Conservation (phyloP, 2,113 vertebrate genomes). For the Istiophorus platypterus region DNA sequence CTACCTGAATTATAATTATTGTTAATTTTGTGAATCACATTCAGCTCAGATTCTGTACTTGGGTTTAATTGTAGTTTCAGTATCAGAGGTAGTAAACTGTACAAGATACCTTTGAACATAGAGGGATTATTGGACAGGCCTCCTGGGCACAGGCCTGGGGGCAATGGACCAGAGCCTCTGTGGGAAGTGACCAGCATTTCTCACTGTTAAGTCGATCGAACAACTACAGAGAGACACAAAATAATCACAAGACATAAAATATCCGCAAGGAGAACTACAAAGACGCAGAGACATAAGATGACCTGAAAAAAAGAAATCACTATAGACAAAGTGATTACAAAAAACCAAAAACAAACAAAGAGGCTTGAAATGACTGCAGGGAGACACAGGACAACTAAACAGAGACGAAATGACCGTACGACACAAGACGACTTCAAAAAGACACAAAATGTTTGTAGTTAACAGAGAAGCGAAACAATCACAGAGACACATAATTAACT, state of each 20-base stretch:
- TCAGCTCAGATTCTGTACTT: neutral
- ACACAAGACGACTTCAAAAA: neutral
- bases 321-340: no score
- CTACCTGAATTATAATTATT: neutral
- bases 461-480: neutral
- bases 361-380: no score
- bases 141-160: neutral
- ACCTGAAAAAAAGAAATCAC: neutral
- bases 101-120: neutral
- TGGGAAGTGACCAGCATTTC: no score
- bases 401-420: no score
- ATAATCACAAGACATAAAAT: neutral
- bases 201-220: neutral
- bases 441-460: neutral
- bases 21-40: neutral
- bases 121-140: neutral
- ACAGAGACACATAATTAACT: neutral
- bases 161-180: neutral
- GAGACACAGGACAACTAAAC: neutral
- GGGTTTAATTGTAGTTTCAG: neutral
- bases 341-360: neutral
- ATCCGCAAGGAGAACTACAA: no score
- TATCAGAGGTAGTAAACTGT: neutral
- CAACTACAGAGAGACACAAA: neutral
- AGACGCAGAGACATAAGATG: neutral